Base-by-base conservation (phyloP, 2,888 invertebrate genomes). In the Elegia similella region DNA sequence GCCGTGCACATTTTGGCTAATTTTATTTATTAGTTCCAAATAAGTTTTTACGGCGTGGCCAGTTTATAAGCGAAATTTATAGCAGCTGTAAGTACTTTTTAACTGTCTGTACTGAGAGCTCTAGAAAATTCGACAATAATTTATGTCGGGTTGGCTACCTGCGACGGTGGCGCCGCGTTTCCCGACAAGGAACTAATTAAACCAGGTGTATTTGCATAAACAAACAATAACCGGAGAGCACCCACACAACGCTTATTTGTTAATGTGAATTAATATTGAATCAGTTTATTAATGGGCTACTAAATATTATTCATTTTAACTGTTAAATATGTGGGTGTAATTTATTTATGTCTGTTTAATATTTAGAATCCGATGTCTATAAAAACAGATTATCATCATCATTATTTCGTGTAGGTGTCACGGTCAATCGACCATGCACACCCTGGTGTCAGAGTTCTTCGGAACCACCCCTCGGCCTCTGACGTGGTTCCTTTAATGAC, bases 11-110 rank as follows among this genome's bases (percentile, higher is more conserved):
- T 80, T 81, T 83, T 82, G 78, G 76, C 78, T 84, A 80, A 82
- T 83, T 84, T 81, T 78, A 75, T 82, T 82, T 84, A 83, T 84
- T 84, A 84, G 82, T 82, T 81, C 72, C 74, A 70, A 78, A 82
- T 79, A 80, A 80, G 69, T 79, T 74, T 72, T 69, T 68, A 70
- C 68, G 65, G 69, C 61, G 62, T 62, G 59, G 59, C 62, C 65
- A 66, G 67, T 73, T 76, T 75, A 70, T 70, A 65, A 63, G 55
- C 55, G 62, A 58, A 72, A 73, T 72, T 76, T 69, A 72, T 75
- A 70, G 66, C 65, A 59, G 60, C 66, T 67, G 54, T 58, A 59
- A 66, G 56, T 61, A 70, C 67, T 70, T 76, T 65, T 63, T 57
- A 65, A 63, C 60, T 59, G 60, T 55, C 59, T 58, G 64, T 59